phyloP scores from a whole-genome alignment of 2,888 invertebrate species.

The Tetanocera ferruginea region DNA sequence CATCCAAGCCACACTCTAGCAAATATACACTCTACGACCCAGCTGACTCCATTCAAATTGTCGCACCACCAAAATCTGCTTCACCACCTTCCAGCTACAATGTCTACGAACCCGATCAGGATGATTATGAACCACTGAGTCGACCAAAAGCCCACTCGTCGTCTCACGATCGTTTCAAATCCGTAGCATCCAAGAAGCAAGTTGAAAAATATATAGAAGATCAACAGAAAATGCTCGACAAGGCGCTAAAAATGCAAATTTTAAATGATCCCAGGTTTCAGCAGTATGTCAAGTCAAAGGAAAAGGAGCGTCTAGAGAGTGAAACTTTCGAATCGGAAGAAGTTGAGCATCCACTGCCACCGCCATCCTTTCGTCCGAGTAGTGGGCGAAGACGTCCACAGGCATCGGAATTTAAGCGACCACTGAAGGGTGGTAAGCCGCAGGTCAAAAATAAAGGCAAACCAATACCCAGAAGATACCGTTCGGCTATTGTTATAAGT shows the following conservation, averaged over 20 bases:
- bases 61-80: conserved; percentile 59
- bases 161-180: conserved; percentile 57
- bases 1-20: conserved; percentile 45
- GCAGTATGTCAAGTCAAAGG: conserved; percentile 57
- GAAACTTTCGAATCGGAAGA: conserved; percentile 58
- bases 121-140: conserved; percentile 55
- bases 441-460: conserved; percentile 41
- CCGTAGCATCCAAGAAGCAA: conserved; percentile 63
- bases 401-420: conserved; percentile 51
- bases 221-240: conserved; percentile 61
- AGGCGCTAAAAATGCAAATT: conserved; percentile 61
- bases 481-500: conserved; percentile 63
- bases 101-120: conserved; percentile 59
- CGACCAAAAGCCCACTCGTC: neutral
- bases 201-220: conserved; percentile 63
- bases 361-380: conserved; percentile 47
- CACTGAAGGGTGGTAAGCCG: conserved; percentile 54
- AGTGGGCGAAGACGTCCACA: conserved; percentile 58
- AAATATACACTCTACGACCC: conserved; percentile 60
- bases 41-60: conserved; percentile 61
- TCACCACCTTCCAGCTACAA: conserved; percentile 54
- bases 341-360: conserved; percentile 42
- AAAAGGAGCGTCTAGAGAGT: conserved; percentile 58
- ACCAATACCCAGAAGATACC: conserved; percentile 53
- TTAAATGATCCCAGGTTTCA: conserved; percentile 62